phyloP scores from a whole-genome alignment of 2,113 vertebrate genomes.

The Myotis brandtii region DNA sequence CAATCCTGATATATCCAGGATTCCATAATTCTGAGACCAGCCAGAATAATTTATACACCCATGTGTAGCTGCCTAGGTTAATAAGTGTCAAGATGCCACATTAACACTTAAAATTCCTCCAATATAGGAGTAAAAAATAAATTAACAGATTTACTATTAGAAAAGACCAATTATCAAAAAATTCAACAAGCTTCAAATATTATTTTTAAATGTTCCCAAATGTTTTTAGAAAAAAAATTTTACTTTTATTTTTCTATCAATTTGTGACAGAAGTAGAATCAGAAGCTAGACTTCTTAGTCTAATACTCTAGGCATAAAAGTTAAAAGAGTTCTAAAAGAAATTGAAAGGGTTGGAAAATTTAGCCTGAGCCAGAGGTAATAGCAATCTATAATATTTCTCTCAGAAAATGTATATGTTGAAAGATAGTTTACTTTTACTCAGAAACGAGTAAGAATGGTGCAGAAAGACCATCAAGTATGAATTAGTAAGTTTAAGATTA shows the following conservation, averaged over 20 bases:
- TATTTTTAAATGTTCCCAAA: slow-evolving; percentile 11
- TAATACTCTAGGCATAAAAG: slow-evolving; percentile 20
- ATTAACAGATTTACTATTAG: neutral
- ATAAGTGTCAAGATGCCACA: neutral
- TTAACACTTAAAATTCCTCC: neutral
- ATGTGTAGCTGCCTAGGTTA: neutral
- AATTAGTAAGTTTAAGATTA: neutral
- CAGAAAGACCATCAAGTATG: neutral
- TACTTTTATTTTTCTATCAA: slow-evolving; percentile 22
- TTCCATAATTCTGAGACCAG: neutral
- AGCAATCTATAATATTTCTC: neutral
- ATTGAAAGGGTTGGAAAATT: neutral
- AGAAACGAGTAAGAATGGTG: neutral
- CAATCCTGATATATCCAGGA: slow-evolving; percentile 29
- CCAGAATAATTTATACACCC: neutral
- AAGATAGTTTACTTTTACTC: slow-evolving; percentile 9
- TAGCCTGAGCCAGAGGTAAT: neutral
- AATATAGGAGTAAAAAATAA: neutral
- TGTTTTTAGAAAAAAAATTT: slow-evolving; percentile 24
- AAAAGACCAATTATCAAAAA: slow-evolving; percentile 5
- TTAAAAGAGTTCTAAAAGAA: neutral
- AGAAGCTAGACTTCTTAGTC: neutral
- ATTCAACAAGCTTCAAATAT: neutral
- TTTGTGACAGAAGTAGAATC: neutral
- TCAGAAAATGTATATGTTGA: neutral